Evolutionary conservation across 2,888 invertebrate species (phyloP), one percentile per base, ranked within the genome.

Genomic region (Laspeyria flexula): DNA sequence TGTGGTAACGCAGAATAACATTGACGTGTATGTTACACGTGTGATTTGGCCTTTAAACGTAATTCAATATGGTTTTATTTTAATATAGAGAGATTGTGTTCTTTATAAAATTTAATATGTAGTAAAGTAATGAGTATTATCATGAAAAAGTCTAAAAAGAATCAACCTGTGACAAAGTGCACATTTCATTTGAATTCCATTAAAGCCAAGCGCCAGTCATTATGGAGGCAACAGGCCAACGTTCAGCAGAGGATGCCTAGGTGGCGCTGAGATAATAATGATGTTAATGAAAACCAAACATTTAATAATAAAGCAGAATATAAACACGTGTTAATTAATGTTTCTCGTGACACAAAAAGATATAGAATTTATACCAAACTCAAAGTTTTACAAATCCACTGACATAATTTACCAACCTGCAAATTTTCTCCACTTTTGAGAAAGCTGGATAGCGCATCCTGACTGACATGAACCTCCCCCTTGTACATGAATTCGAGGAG

Each of bases 401-500:
- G 11, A 18, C 16, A 45, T 38, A 13, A 25, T 16, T 25, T 25
- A 47, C 57, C 45, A 31, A 96, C 97, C 95, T 97, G 97, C 77
- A 97, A 94, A 88, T 96, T 96, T 92, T 97, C 97, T 47, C 97
- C 97, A 68, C 97, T 97, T 90, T 97, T 97, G 63, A 97, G 95
- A 85, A 97, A 97, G 88, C 97, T 97, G 80, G 96, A 96, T 71
- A 97, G 95, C 65, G 97, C 96, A 88, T 97, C 97, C 91, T 97
- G 97, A 74, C 97, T 97, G 77, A 97, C 97, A 86, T 97, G 97
- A 72, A 97, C 97, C 90, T 97, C 97, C 53, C 97, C 97, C 86
- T 97, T 97, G 93, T 97, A 97, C 97, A 97, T 97, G 88, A 97
- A 97, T 90, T 97, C 97, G 66, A 97, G 94, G 65, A 97, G 94